A percentile compares a stretch with the other conserved stretches of the same genome.
phyloP scores from a whole-genome alignment of 2,113 vertebrate species.

The Sylvietta virens region DNA sequence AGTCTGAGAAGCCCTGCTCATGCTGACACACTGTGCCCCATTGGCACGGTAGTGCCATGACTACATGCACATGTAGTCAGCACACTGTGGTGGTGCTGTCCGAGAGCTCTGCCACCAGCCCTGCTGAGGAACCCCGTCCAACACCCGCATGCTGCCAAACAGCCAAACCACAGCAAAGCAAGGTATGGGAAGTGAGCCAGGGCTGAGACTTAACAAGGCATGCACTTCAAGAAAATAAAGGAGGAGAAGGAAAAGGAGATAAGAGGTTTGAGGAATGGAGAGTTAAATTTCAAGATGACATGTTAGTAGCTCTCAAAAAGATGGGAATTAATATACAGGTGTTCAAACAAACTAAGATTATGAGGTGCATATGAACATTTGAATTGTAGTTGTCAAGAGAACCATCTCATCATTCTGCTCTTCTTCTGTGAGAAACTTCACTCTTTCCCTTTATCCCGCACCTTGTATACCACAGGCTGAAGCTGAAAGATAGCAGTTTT shows the following conservation, averaged over 20 bases:
- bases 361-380: not conserved
- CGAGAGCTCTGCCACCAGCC: not conserved
- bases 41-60: too few species aligned
- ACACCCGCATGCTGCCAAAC: not conserved
- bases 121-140: not conserved
- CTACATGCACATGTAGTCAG: not conserved
- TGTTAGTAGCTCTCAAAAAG: not conserved
- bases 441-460: not conserved
- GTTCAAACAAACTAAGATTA: not conserved
- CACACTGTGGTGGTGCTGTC: not conserved
- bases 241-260: not conserved
- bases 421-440: not conserved
- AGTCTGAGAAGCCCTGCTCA: not conserved
- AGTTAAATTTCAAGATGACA: not conserved
- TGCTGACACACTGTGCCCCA: fast-evolving
- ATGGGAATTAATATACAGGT: not conserved
- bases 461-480: not conserved
- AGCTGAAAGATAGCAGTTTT: not conserved
- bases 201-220: not conserved
- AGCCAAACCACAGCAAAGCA: not conserved
- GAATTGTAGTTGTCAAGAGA: not conserved
- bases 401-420: not conserved
- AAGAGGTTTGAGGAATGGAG: not conserved
- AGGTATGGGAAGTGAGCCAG: not conserved
- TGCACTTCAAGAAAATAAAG: not conserved